Evolutionary conservation across 2,888 invertebrate genomes (phyloP), one percentile per base, ranked within the genome.

Genomic region (Agrotis exclamationis): DNA sequence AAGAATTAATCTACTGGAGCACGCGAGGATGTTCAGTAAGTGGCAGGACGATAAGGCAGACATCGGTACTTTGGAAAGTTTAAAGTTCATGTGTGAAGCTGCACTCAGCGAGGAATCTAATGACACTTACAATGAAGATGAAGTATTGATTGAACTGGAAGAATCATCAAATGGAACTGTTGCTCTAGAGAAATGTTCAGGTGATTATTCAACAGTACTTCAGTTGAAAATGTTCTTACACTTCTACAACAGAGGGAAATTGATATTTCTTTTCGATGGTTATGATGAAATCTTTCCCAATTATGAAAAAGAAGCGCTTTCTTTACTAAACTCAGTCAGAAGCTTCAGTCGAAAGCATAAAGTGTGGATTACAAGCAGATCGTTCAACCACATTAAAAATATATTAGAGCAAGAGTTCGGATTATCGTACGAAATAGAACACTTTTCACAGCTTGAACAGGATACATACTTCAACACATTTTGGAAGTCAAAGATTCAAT

Each of bases 341-440:
- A 58, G 20, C 14, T 60, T 28, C 33, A 28, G 18, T n/a, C 28
- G 13, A 3, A 59, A 53, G 33, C 69, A 72, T 14, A 83, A 74
- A 57, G 51, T 51, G 13, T 80, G 83, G 85, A 73, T 86, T 9
- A 82, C 85, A 9, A 77, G n/a, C 51, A 72, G 18, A 58, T 76
- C 18, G 14, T 47, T 54, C 3, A 58, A 45, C 13, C 24, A 54
- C 9, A 54, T 54, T 18, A 54, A 54, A 28, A 18, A 24, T n/a
- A 13, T 60, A 74, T 56, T 78, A 47, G 63, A 76, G 59, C 3
- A 14, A 16, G 54, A 58, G 22, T 72, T 80, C 2, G 75, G 77
- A n/a, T 50, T 39, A 16, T 62, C 70, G 1, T 71, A 76, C 11
- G 58, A 67, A 33, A 14, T 83, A 13, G 74, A 72, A 58, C 67